phyloP scores from a whole-genome alignment of 2,888 invertebrate species.

The Palloptera scutellata region DNA sequence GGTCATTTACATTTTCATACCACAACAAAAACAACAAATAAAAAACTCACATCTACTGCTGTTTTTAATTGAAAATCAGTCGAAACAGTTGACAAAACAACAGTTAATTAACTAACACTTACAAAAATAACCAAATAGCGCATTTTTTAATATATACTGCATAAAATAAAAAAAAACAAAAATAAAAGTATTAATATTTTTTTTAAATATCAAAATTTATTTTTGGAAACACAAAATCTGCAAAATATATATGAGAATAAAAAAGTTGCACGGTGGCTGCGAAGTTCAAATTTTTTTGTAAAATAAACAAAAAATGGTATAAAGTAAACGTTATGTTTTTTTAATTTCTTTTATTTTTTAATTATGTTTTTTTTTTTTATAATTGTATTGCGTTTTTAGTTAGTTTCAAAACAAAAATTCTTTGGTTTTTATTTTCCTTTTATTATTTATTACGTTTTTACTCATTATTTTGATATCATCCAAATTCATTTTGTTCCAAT shows the following conservation, averaged over 20 bases:
- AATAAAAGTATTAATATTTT: slow-evolving; percentile 1
- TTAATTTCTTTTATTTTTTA: slow-evolving; percentile 36
- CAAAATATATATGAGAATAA: slow-evolving; percentile 11
- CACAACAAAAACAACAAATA: too few relatives aligned
- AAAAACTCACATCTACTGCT: slow-evolving; percentile 16
- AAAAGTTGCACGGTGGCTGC: slow-evolving; percentile 61
- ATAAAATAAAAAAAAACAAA: not conserved
- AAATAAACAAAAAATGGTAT: slow-evolving; percentile 13
- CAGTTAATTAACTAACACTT: slow-evolving; percentile 10
- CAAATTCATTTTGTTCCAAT: slow-evolving; percentile 26
- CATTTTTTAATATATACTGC: not conserved
- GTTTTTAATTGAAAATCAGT: slow-evolving; percentile 15
- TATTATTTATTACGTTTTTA: not conserved
- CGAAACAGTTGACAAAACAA: slow-evolving; percentile 7
- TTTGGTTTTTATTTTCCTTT: slow-evolving; percentile 31
- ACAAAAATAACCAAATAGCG: not conserved
- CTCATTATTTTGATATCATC: too few relatives aligned
- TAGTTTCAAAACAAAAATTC: not conserved
- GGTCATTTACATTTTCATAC: too few relatives aligned
- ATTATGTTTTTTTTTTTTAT: slow-evolving; percentile 21
- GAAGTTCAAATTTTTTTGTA: slow-evolving; percentile 37
- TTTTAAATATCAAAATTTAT: not conserved
- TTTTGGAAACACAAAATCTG: not conserved
- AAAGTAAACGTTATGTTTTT: slow-evolving; percentile 34
- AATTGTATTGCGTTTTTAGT: slow-evolving; percentile 29